phyloP scores from a whole-genome alignment of 2,113 vertebrate genomes.

The Salvelinus fontinalis region DNA sequence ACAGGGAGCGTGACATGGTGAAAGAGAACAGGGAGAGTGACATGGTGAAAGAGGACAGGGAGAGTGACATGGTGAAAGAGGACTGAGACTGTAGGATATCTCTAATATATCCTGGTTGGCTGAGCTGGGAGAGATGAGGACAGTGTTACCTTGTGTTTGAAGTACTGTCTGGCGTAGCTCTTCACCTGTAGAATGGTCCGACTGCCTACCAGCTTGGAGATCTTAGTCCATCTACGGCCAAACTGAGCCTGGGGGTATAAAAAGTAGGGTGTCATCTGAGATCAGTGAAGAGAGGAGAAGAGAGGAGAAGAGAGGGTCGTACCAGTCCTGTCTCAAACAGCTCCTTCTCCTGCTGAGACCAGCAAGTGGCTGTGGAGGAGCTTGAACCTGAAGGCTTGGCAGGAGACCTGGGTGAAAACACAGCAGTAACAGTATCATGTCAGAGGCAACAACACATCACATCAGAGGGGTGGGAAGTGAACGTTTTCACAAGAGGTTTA shows the following conservation, averaged over 20 bases:
- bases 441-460: neutral
- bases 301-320: constrained; percentile 32
- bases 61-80: no score
- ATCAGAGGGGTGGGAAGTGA: neutral
- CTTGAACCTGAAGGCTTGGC: constrained; percentile 73
- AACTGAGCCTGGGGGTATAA: constrained; percentile 80
- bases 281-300: neutral
- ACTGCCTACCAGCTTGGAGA: constrained; percentile 87
- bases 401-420: constrained; percentile 56
- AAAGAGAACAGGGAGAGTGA: neutral
- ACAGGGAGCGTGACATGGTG: neutral
- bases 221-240: constrained; percentile 94
- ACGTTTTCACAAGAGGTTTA: no score
- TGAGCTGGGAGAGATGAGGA: neutral
- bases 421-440: neutral
- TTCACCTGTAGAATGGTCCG: constrained; percentile 94
- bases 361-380: constrained; percentile 75
- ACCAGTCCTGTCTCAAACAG: constrained; percentile 95
- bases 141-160: constrained; percentile 88
- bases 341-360: constrained; percentile 89
- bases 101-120: no score
- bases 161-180: constrained; percentile 91
- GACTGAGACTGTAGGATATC: neutral
- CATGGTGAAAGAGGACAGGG: neutral
- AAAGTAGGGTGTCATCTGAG: neutral